These are phyloP conservation scores for Paramisgurnus dabryanus DNA, from an alignment of 2,113 vertebrate species.

Conservation along the genomic window DNA sequence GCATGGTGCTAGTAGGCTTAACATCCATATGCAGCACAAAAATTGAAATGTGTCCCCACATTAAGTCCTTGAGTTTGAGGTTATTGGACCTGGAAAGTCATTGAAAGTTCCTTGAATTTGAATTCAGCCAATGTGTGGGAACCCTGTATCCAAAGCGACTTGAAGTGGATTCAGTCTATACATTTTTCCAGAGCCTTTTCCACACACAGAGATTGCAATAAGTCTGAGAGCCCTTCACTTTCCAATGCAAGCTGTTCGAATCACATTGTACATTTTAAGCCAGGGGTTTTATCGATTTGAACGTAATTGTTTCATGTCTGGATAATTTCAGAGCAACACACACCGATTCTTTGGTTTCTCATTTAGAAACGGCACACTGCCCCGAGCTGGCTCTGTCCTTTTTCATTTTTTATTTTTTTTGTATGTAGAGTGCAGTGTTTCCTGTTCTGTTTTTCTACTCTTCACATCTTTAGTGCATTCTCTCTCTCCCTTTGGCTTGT, in stretches of 20 bases:
- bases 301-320: constrained; percentile 24
- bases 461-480: constrained; percentile 30
- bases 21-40: no score
- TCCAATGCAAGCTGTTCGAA: not conserved
- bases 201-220: not conserved
- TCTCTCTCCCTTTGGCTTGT: not conserved
- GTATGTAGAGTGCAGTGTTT: constrained; percentile 14
- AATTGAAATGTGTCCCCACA: no score
- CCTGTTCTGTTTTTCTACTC: constrained; percentile 46
- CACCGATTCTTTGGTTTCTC: constrained; percentile 24
- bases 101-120: no score
- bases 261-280: not conserved
- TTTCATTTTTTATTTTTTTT: constrained; percentile 3
- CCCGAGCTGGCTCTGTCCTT: constrained; percentile 11
- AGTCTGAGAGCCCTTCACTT: not conserved
- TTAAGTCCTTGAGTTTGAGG: no score
- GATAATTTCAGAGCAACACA: constrained; percentile 21
- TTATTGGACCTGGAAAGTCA: no score
- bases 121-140: no score
- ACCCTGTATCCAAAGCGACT: no score
- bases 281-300: constrained; percentile 28
- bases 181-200: no score
- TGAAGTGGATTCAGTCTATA: no score
- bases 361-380: constrained; percentile 15
- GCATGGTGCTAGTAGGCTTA: no score